These are phyloP conservation scores for Polypedilum vanderplanki DNA, from an alignment of 1,140 invertebrate species.

Conservation along the genomic window DNA sequence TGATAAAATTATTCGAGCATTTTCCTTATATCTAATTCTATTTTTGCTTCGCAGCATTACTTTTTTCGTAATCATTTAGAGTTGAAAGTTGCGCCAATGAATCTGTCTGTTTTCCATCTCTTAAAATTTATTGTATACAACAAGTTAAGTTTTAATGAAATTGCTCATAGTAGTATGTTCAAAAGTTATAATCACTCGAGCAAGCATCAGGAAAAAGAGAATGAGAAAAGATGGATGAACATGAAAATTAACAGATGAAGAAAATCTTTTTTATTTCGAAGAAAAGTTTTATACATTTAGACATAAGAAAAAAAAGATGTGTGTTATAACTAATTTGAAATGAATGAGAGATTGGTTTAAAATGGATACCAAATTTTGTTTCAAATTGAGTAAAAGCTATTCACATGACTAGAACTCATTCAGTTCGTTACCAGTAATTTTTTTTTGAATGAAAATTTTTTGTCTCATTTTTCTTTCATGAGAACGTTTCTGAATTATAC, in stretches of 20 bases:
- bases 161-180: conserved; percentile 8
- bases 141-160: conserved; percentile 22
- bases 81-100: background rate
- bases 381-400: background rate
- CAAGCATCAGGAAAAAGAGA: background rate
- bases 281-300: background rate
- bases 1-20: background rate
- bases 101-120: background rate
- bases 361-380: background rate
- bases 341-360: background rate
- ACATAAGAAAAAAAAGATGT: no score
- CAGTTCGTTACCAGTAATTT: no score
- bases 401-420: background rate
- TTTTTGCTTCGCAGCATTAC: background rate
- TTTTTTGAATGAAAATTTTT: no score
- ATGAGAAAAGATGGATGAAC: background rate
- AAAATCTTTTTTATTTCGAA: background rate
- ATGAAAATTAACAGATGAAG: background rate
- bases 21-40: background rate
- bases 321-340: background rate
- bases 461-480: no score
- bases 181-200: conserved; percentile 22
- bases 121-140: background rate
- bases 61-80: background rate
- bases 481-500: no score